phyloP scores from a whole-genome alignment of 2,888 invertebrate species.

The Netelia inedita region DNA sequence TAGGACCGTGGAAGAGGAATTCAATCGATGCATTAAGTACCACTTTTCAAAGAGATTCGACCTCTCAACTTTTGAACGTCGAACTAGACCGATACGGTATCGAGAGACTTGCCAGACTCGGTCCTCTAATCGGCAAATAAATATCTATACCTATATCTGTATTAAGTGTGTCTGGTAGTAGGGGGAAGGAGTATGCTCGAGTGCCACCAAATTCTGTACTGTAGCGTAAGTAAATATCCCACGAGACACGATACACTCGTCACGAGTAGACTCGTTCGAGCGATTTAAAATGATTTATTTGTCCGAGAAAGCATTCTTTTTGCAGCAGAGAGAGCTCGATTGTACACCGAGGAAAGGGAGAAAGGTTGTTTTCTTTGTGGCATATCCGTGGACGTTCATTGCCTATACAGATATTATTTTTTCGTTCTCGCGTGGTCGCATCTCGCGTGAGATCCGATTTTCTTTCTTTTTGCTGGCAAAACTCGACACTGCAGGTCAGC shows the following conservation, averaged over 20 bases:
- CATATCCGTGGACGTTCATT: neutral
- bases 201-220: constrained; percentile 35
- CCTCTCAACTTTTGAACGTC: constrained; percentile 8
- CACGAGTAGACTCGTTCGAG: constrained; percentile 2
- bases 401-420: neutral
- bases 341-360: neutral
- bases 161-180: neutral
- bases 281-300: constrained; percentile 36
- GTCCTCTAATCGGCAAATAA: neutral
- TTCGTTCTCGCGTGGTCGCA: constrained; percentile 15
- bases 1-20: neutral
- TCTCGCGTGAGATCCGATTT: constrained; percentile 31
- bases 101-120: constrained; percentile 8
- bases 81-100: constrained; percentile 18
- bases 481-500: neutral
- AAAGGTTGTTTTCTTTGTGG: constrained; percentile 2
- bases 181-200: neutral
- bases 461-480: constrained; percentile 30
- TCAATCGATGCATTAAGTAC: constrained; percentile 25
- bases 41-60: constrained; percentile 19
- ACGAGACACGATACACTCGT: neutral
- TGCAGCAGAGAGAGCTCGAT: too few species aligned
- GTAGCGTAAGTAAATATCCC: neutral
- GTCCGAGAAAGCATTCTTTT: neutral
- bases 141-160: too few species aligned